Base-by-base conservation (phyloP, 2,113 vertebrate genomes). In the Mesocricetus auratus region DNA sequence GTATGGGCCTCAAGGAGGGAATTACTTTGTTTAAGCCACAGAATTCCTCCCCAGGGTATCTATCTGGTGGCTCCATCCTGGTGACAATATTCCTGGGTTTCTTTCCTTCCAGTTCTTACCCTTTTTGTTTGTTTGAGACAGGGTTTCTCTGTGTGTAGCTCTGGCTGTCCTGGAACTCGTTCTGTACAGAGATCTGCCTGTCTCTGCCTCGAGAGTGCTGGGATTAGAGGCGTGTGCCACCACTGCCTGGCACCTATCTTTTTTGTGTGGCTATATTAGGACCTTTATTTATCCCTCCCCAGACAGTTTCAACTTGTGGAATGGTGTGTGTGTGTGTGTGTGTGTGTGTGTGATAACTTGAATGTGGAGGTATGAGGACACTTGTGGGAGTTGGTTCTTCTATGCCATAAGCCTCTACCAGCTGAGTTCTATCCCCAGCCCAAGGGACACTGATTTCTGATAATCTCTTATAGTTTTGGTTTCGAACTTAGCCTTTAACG, bases 31-130 rank as follows among this genome's bases (percentile, higher is more conserved):
- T 2, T 0, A 6, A 64, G 71, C 36, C 9, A 71, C 0, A 7
- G 33, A 7, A 29, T 17, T 36, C 86, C 4, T 69, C 19, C 17
- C 69, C 0, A 0, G 50, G 56, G 58, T 29, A 24, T 36, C 45
- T 29, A 24, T 36, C 45, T 64, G 53, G 7, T 39, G 50, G 29
- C 26, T 53, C 75, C 1, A 0, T 71, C 69, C 8, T 9, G 16
- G 62, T 22, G 36, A 64, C 3, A 1, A 0, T n/a, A 0, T n/a
- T 73, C 69, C 60, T 60, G 16, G 22, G 33, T 36, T 6, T 95
- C 33, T 0, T 39, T 9, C 24, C 69, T 29, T n/a, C 82, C 16
- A 36, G 42, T 56, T 42, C 5, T 0, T 42, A 1, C 42, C 36
- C 56, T 50, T 73, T 56, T 56, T 56, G 53, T 53, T 53, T 53